Conservation (phyloP, 2,797 vertebrate species). For the Sebastes iracundus region DNA sequence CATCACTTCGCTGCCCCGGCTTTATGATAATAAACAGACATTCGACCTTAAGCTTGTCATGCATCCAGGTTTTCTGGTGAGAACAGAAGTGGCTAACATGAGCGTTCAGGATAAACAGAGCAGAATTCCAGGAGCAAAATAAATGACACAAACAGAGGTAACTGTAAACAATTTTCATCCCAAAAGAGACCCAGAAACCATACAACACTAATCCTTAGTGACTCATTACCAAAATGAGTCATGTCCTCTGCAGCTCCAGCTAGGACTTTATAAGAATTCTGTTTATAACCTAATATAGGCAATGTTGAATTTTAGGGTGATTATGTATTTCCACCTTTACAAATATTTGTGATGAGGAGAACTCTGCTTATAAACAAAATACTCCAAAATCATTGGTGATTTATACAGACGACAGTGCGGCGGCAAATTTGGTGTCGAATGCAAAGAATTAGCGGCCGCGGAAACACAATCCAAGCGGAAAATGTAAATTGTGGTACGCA, state of each 20-base stretch:
- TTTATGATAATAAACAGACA: slow-evolving; percentile 65
- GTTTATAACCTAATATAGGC: slow-evolving; percentile 65
- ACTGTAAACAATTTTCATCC: slow-evolving; percentile 64
- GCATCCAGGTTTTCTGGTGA: slow-evolving; percentile 58
- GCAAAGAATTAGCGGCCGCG: not conserved
- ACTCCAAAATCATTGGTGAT: not conserved
- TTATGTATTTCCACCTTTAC: slow-evolving; percentile 52
- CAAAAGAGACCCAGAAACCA: slow-evolving; percentile 51
- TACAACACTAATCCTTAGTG: slow-evolving; percentile 46
- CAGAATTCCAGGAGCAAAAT: slow-evolving; percentile 67
- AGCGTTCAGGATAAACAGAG: slow-evolving; percentile 58
- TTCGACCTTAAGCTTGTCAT: slow-evolving; percentile 33
- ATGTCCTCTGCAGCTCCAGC: slow-evolving; percentile 29
- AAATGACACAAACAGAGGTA: slow-evolving; percentile 65
- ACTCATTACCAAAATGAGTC: slow-evolving; percentile 62
- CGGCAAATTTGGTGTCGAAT: slow-evolving; percentile 10
- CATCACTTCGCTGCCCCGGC: slow-evolving; percentile 49
- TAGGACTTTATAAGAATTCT: not conserved
- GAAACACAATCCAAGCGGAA: slow-evolving; percentile 17
- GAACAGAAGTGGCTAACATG: slow-evolving; percentile 65
- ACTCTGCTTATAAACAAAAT: slow-evolving; percentile 23
- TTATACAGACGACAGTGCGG: not conserved
- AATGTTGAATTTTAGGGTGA: slow-evolving; percentile 48
- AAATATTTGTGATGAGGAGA: slow-evolving; percentile 59
- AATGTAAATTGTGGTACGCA: slow-evolving; percentile 22